A percentile compares a stretch with the other conserved stretches of the same genome.
Evolutionary conservation across 2,888 invertebrate genomes (phyloP).

Genomic region (Watsonalla binaria): DNA sequence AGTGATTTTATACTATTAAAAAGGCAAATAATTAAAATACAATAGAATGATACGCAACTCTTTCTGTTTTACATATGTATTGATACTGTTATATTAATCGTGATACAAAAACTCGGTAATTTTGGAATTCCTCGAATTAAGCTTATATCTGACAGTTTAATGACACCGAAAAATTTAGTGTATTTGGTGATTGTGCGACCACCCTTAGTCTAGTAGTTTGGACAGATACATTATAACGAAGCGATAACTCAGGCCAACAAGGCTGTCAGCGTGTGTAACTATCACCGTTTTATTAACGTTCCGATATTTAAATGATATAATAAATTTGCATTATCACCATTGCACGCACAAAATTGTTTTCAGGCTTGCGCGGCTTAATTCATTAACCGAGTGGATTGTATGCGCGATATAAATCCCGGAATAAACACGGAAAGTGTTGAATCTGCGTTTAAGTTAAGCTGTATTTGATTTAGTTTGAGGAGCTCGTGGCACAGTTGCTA

Average conservation of each 20-base stretch:
- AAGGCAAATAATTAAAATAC: too few relatives aligned
- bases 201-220: not conserved
- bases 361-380: conserved; percentile 55
- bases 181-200: not conserved
- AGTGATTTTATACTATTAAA: too few relatives aligned
- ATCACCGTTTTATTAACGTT: conserved; percentile 53
- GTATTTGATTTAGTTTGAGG: too few relatives aligned
- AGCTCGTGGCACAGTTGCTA: too few relatives aligned
- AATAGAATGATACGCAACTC: too few relatives aligned
- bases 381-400: conserved; percentile 56
- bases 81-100: too few relatives aligned
- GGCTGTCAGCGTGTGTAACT: conserved; percentile 23
- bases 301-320: conserved; percentile 70
- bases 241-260: conserved; percentile 14
- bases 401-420: conserved; percentile 24
- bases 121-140: too few relatives aligned
- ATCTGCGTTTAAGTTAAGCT: too few relatives aligned
- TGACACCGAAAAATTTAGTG: not conserved
- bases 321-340: conserved; percentile 68
- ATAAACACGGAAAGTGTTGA: conserved; percentile 2
- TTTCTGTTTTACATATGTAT: too few relatives aligned
- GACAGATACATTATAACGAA: conserved; percentile 5
- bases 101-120: too few relatives aligned
- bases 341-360: conserved; percentile 65
- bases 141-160: too few relatives aligned